Percentiles rank a stretch among this genome's conserved stretches.
Conservation (phyloP, 2,888 invertebrate genomes). For the Molanna angustata region DNA sequence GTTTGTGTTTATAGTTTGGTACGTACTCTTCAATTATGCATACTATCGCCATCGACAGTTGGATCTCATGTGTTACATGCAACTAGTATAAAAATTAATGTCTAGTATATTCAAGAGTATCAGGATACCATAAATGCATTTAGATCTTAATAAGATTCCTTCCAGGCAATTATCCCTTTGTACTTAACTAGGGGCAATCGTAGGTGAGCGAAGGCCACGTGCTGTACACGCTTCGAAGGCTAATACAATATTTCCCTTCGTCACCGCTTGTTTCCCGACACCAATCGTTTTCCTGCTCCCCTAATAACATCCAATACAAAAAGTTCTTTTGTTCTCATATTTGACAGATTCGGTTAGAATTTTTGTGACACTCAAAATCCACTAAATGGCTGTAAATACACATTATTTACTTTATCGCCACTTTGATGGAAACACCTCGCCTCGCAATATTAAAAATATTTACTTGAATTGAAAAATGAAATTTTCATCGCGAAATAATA, state of each 20-base stretch:
- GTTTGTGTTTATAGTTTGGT: no score
- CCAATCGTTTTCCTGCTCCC: constrained; percentile 13
- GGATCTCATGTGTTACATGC: no score
- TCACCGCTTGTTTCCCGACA: constrained; percentile 14
- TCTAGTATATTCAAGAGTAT: not conserved
- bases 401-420: no score
- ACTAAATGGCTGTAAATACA: no score
- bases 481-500: no score
- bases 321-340: constrained; percentile 11
- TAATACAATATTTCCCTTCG: constrained; percentile 29
- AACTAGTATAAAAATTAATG: no score
- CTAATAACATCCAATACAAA: constrained; percentile 10
- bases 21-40: no score
- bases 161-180: constrained; percentile 30
- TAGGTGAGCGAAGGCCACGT: constrained; percentile 22
- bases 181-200: constrained; percentile 17
- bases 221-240: constrained; percentile 23
- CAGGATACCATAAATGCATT: constrained; percentile 18
- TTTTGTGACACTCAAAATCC: constrained; percentile 12
- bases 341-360: constrained; percentile 21
- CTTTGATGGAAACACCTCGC: no score
- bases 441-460: no score
- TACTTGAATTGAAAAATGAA: no score
- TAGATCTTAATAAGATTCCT: constrained; percentile 29
- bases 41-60: no score